Base-by-base conservation (phyloP, 1,140 invertebrate genomes). In the Nautilus pompilius region DNA sequence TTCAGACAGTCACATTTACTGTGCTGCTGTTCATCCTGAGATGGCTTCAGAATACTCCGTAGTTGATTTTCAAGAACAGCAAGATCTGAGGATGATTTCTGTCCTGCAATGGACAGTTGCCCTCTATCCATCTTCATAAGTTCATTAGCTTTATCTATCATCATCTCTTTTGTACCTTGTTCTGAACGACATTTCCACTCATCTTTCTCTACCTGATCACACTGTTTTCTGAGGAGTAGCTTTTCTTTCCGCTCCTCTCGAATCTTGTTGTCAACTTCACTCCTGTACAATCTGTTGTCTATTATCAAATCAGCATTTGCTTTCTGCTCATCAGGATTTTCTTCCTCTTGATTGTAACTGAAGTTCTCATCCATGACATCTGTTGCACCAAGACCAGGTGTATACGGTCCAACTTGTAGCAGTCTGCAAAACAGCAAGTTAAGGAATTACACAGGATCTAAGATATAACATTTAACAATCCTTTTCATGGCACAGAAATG, bases 331-430 rank as follows among this genome's bases (percentile, higher is more conserved):
- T 53, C 49, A 6, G 49, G 24, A 53, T 53, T 22, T 4, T 53
- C 73, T 26, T 73, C 75, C 5, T 75, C 73, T 67, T 74, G 62
- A 30, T 75, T 63, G 48, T 78, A 68, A 65, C 76, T 79, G 4
- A 81, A 68, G 60, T 80, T 81, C 62, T 76, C 79, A 70, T 80
- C 78, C 41, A 80, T 72, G 6, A 74, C 71, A 53, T 79, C 79
- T 48, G 78, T 79, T 8, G 77, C 77, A 33, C 73, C 77, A 63
- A 75, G 73, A 17, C 68, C 69, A 15, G 73, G 66, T 36, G 73
- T 74, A 34, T 69, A 67, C n/a, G 72, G 74, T 22, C 73, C 73
- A 62, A 69, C 66, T 32, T 69, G 68, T 36, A 70, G 51, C 3
- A 65, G 45, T 22, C 72, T 75, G 63, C n/a, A 66, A 67, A 17